These are phyloP conservation scores for Archaeoteleia sp. DNA, from an alignment of 2,888 invertebrate genomes.

Conservation along the genomic window DNA sequence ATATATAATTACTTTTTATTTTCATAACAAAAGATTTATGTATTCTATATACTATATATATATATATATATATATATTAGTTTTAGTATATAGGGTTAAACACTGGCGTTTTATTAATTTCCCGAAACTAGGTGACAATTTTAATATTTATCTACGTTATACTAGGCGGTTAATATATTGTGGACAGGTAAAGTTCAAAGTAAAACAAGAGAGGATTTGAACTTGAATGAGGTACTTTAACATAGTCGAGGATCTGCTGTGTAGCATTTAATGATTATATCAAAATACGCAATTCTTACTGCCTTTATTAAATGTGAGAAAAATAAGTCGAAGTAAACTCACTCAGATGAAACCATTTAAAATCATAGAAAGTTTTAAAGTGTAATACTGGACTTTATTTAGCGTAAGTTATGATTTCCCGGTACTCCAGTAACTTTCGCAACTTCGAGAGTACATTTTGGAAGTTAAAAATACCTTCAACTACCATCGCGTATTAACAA, in stretches of 20 bases:
- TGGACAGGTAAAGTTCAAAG: constrained; percentile 1
- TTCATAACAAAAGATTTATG: too few relatives aligned
- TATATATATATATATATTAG: too few relatives aligned
- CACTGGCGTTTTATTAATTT: too few relatives aligned
- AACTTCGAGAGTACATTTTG: neutral
- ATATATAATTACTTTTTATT: too few relatives aligned
- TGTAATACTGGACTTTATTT: constrained; percentile 11
- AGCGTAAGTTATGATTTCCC: constrained; percentile 12
- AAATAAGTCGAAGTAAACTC: constrained; percentile 8
- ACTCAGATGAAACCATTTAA: constrained; percentile 7
- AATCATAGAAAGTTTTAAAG: constrained; percentile 13
- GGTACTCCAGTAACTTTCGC: neutral
- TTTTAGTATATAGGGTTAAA: too few relatives aligned
- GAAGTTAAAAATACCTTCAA: constrained; percentile 1
- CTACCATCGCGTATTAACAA: constrained; percentile 5
- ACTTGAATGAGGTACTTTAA: neutral
- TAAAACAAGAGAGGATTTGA: constrained; percentile 4
- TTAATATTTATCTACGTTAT: neutral
- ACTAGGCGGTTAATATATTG: neutral
- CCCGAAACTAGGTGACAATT: too few relatives aligned
- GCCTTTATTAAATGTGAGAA: constrained; percentile 1
- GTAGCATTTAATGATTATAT: constrained; percentile 6
- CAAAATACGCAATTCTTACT: constrained; percentile 6
- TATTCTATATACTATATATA: too few relatives aligned
- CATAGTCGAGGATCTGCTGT: neutral